Evolutionary conservation across 2,888 invertebrate genomes (phyloP).

Genomic region (Chymomyza fuscimana): DNA sequence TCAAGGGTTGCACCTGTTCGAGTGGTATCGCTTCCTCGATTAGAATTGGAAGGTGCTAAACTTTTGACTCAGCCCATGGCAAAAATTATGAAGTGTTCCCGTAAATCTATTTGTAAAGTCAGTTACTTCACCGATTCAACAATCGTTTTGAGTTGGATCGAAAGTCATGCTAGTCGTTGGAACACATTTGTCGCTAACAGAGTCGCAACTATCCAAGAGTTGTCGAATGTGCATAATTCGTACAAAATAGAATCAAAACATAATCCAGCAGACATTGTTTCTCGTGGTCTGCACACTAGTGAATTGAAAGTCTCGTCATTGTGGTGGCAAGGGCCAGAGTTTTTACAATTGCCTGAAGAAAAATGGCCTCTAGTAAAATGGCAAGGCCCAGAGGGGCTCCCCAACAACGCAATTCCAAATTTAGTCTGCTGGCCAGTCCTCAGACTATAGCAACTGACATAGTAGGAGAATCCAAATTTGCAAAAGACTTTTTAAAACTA

Average conservation of each 20-base stretch:
- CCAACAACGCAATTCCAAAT: background rate
- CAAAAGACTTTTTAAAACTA: slow-evolving; percentile 17
- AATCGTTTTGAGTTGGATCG: slow-evolving; percentile 25
- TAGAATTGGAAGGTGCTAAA: slow-evolving; percentile 29
- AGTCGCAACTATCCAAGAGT: slow-evolving; percentile 28
- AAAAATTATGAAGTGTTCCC: slow-evolving; percentile 12
- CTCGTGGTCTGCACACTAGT: slow-evolving; percentile 13
- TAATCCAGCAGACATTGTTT: slow-evolving; percentile 33
- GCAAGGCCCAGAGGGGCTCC: background rate
- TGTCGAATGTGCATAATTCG: slow-evolving; percentile 23
- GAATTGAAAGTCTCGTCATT: slow-evolving; percentile 15
- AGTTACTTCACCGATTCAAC: slow-evolving; percentile 34
- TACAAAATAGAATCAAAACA: slow-evolving; percentile 17
- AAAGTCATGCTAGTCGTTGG: slow-evolving; percentile 25
- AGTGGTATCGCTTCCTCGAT: slow-evolving; percentile 20
- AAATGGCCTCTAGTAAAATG: slow-evolving; percentile 4
- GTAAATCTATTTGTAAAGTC: background rate
- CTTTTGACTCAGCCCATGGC: slow-evolving; percentile 29
- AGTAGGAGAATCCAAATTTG: slow-evolving; percentile 2
- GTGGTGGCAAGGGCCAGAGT: slow-evolving; percentile 26
- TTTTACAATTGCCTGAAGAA: slow-evolving; percentile 3
- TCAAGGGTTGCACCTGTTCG: slow-evolving; percentile 23
- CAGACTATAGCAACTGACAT: background rate
- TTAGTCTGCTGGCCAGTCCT: background rate
- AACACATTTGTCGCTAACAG: slow-evolving; percentile 34